phyloP scores from a whole-genome alignment of 2,113 vertebrate species.

The Saccopteryx bilineata region DNA sequence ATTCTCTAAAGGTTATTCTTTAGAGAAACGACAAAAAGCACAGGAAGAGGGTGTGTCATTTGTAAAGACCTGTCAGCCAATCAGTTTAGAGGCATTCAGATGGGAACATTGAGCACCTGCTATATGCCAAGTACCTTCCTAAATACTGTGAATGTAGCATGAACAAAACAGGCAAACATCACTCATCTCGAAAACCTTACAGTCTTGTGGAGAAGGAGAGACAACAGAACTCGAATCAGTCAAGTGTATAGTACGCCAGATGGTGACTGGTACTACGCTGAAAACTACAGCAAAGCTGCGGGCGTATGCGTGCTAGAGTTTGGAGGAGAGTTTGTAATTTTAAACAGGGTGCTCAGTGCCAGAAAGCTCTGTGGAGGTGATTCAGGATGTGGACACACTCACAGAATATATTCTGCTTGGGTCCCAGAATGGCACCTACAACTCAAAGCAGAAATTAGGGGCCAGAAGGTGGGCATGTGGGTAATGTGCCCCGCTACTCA shows the following conservation, averaged over 20 bases:
- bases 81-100: not conserved
- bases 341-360: conserved; percentile 35
- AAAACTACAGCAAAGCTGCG: not conserved
- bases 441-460: not conserved
- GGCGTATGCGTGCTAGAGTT: not conserved
- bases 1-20: not conserved
- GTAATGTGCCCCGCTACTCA: accelerated
- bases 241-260: conserved; percentile 37
- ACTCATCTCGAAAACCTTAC: not conserved
- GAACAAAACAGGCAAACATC: not conserved
- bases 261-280: conserved; percentile 22
- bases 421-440: not conserved
- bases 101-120: not conserved
- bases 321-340: conserved; percentile 54
- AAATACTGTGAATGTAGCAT: not conserved
- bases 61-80: not conserved
- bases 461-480: not conserved
- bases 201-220: not conserved
- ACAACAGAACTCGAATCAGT: conserved; percentile 43
- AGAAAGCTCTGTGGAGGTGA: conserved; percentile 29
- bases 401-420: conserved; percentile 29
- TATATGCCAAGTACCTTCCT: not conserved
- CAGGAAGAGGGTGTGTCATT: not conserved
- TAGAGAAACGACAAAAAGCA: not conserved
- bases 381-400: conserved; percentile 47